Conservation (phyloP, 2,888 invertebrate species). For the Polydrusus pterygomalis region DNA sequence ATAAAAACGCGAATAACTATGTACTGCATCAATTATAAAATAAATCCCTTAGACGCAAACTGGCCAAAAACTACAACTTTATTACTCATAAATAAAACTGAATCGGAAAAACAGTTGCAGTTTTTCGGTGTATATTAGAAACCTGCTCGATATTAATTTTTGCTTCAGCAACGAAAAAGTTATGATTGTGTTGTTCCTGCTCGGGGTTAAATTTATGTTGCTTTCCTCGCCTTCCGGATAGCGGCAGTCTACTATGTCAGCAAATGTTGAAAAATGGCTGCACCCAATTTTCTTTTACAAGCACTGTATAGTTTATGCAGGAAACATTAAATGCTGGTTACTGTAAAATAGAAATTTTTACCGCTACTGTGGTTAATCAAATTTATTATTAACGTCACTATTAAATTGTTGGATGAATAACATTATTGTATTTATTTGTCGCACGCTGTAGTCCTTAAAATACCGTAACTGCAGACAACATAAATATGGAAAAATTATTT, state of each 20-base stretch:
- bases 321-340: slow-evolving; percentile 2
- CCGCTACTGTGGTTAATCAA: no score
- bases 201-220: slow-evolving; percentile 32
- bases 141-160: slow-evolving; percentile 46
- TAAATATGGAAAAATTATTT: no score
- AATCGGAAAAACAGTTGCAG: slow-evolving; percentile 36
- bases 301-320: neutral
- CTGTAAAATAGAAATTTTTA: no score
- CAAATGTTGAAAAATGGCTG: slow-evolving; percentile 22
- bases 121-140: slow-evolving; percentile 33
- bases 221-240: slow-evolving; percentile 31
- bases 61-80: slow-evolving; percentile 34
- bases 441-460: no score
- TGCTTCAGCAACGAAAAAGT: slow-evolving; percentile 30
- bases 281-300: slow-evolving; percentile 9
- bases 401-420: no score
- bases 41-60: slow-evolving; percentile 25
- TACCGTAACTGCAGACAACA: no score
- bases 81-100: slow-evolving; percentile 35
- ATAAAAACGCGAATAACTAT: no score
- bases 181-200: slow-evolving; percentile 44
- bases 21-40: neutral
- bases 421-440: no score
- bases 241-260: slow-evolving; percentile 24
- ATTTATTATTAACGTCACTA: no score